These are phyloP conservation scores for Lochmaea crataegi DNA, from an alignment of 2,888 invertebrate genomes.

Conservation along the genomic window DNA sequence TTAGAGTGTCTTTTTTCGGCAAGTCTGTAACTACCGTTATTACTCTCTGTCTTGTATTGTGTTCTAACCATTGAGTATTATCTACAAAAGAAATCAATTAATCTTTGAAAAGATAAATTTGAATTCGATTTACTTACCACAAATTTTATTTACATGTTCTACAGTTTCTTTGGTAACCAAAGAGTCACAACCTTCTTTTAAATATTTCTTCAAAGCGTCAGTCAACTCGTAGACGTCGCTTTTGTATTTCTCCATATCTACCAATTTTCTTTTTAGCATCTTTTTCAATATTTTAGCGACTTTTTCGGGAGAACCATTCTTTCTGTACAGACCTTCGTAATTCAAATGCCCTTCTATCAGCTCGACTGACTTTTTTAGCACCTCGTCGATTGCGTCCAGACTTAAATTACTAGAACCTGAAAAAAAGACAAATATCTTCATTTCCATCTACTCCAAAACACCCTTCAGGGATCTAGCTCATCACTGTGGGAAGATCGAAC, in stretches of 20 bases:
- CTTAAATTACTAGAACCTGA: constrained; percentile 50
- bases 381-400: constrained; percentile 64
- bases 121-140: constrained; percentile 69
- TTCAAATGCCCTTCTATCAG: constrained; percentile 77
- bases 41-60: constrained; percentile 47
- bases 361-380: constrained; percentile 81
- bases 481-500: too few relatives aligned
- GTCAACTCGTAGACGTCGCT: constrained; percentile 91
- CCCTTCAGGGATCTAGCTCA: too few relatives aligned
- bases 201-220: constrained; percentile 91
- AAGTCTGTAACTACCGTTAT: constrained; percentile 49
- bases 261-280: constrained; percentile 53
- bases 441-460: too few relatives aligned
- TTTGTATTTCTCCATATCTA: constrained; percentile 56
- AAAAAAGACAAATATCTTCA: constrained; percentile 20
- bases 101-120: neutral
- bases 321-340: constrained; percentile 84
- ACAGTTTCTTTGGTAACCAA: constrained; percentile 80
- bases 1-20: constrained; percentile 55
- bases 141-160: constrained; percentile 47
- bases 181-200: constrained; percentile 89
- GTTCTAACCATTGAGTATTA: constrained; percentile 47
- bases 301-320: constrained; percentile 82
- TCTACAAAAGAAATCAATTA: constrained; percentile 43
- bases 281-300: constrained; percentile 57